A percentile compares a stretch with the other conserved stretches of the same genome.
phyloP scores from a whole-genome alignment of 2,888 invertebrate genomes.

The Philonicus albiceps region DNA sequence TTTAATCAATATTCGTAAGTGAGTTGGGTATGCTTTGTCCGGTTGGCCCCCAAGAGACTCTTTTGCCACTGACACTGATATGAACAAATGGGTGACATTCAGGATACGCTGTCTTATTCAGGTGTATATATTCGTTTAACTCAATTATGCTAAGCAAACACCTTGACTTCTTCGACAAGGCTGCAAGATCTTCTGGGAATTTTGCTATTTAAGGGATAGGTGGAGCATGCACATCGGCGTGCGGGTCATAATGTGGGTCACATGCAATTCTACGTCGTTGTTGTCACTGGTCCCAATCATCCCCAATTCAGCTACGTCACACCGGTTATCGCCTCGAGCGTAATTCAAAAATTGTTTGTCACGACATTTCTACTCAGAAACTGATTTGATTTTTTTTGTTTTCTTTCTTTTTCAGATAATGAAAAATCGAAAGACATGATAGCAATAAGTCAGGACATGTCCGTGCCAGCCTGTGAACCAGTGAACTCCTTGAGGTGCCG shows the following conservation, averaged over 20 bases:
- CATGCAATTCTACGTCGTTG: background rate
- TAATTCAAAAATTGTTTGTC: background rate
- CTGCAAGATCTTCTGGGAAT: background rate
- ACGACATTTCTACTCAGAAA: background rate
- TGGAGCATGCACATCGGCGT: background rate
- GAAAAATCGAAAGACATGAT: slow-evolving; percentile 19
- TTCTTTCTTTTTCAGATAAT: slow-evolving; percentile 5
- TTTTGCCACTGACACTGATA: slow-evolving; percentile 19
- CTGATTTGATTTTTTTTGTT: background rate
- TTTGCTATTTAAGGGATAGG: slow-evolving; percentile 1
- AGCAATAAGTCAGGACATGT: background rate
- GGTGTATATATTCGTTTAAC: background rate
- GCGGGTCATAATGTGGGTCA: background rate
- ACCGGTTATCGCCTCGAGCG: background rate
- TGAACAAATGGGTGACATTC: slow-evolving; percentile 38
- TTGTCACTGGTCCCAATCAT: background rate
- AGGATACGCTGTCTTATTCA: background rate
- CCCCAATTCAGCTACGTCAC: background rate
- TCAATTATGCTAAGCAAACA: slow-evolving; percentile 19
- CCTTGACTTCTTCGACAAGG: slow-evolving; percentile 23
- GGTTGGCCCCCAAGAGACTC: background rate
- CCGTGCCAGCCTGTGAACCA: background rate
- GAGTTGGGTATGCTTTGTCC: background rate
- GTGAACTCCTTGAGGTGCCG: background rate
- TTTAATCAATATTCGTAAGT: background rate